A percentile compares a stretch with the other conserved stretches of the same genome.
Evolutionary conservation across 1,140 invertebrate species (phyloP).

Genomic region (Dryas iulia): DNA sequence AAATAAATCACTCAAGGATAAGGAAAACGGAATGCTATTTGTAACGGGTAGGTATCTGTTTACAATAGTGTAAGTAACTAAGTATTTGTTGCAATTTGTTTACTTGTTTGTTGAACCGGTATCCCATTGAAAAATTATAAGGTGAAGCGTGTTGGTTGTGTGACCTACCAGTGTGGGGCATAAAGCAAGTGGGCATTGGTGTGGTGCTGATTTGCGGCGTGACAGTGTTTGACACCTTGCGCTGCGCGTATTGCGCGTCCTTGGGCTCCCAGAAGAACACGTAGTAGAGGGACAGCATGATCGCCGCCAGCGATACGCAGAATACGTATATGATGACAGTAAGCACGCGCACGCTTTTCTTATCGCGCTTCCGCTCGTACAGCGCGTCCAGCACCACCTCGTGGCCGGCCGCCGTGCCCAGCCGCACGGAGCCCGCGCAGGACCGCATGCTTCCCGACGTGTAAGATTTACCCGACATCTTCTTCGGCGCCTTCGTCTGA

Average conservation of each 20-base stretch:
- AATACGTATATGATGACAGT: constrained; percentile 97
- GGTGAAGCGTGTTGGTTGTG: constrained; percentile 55
- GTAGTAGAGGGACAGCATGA: constrained; percentile 97
- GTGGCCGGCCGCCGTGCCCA: constrained; percentile 84
- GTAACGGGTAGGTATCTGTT: neutral
- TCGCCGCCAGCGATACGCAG: constrained; percentile 96
- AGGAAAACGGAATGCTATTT: neutral
- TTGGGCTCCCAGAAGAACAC: constrained; percentile 96
- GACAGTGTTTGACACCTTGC: constrained; percentile 75
- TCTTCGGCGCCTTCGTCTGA: constrained; percentile 33
- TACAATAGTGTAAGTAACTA: neutral
- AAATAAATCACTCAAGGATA: neutral
- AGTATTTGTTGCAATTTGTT: neutral
- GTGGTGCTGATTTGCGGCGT: constrained; percentile 73
- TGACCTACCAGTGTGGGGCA: constrained; percentile 79
- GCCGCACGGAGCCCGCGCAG: constrained; percentile 70
- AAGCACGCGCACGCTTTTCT: constrained; percentile 93
- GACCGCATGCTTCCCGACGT: constrained; percentile 73
- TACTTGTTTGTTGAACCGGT: neutral
- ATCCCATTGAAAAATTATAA: neutral
- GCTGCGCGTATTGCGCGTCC: constrained; percentile 73
- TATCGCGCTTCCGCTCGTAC: constrained; percentile 91
- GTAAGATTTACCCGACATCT: constrained; percentile 73
- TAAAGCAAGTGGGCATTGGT: constrained; percentile 79
- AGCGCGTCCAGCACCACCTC: constrained; percentile 90